A percentile compares a stretch with the other conserved stretches of the same genome.
phyloP scores from a whole-genome alignment of 2,797 vertebrate species.

The Gastrophryne carolinensis region DNA sequence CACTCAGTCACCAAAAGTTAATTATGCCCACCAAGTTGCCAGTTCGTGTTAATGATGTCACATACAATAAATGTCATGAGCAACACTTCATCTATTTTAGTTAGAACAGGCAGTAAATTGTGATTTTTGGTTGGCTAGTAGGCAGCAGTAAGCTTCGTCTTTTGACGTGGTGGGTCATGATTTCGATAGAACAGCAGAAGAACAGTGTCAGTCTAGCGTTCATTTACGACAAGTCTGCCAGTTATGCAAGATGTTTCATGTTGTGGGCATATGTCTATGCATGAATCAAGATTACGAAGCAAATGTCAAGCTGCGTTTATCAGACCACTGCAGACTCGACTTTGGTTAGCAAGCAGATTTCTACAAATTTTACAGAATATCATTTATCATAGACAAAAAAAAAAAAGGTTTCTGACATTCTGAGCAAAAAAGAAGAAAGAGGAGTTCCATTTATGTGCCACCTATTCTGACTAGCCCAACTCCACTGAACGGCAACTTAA shows the following conservation, averaged over 20 bases:
- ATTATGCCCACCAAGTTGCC: background rate
- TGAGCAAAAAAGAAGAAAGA: background rate
- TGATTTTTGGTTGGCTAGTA: constrained; percentile 4
- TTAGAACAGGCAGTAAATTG: background rate
- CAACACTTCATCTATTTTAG: background rate
- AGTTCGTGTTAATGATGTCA: constrained; percentile 14
- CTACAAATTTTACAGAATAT: constrained; percentile 4
- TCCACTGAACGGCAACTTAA: background rate
- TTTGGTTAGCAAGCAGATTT: constrained; percentile 23
- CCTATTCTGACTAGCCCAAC: background rate
- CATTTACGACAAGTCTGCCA: constrained; percentile 28
- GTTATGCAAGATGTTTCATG: constrained; percentile 33
- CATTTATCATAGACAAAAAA: constrained; percentile 9
- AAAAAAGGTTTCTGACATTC: background rate
- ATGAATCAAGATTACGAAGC: constrained; percentile 26
- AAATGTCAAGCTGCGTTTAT: constrained; percentile 41
- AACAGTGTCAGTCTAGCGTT: constrained; percentile 27
- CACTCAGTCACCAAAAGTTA: background rate
- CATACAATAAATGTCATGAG: constrained; percentile 23
- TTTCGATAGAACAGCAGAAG: constrained; percentile 23
- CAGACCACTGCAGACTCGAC: constrained; percentile 23
- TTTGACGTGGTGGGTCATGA: constrained; percentile 18
- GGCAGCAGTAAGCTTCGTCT: background rate
- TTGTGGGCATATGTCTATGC: constrained; percentile 24
- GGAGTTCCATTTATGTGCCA: background rate